Evolutionary conservation across 2,113 vertebrate genomes (phyloP).

Genomic region (Corvus moneduloides): DNA sequence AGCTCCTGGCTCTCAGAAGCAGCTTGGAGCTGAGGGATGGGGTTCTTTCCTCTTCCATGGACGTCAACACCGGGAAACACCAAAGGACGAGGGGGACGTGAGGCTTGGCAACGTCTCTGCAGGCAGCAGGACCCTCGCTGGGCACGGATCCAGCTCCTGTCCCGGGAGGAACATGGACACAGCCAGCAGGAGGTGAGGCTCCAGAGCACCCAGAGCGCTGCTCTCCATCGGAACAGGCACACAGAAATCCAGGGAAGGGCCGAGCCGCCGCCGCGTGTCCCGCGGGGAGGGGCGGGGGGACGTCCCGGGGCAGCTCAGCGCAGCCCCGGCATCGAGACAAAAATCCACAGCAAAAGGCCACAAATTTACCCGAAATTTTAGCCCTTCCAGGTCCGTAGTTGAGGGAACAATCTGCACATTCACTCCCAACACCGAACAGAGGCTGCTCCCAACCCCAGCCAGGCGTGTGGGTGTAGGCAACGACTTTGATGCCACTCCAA

Average conservation of each 20-base stretch:
- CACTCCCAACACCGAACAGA: not conserved
- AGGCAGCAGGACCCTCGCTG: not conserved
- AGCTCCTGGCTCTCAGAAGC: not conserved
- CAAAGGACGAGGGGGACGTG: not conserved
- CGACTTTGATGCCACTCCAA: not conserved
- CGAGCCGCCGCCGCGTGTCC: not conserved
- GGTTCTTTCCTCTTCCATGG: not conserved
- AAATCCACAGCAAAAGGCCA: constrained; percentile 34
- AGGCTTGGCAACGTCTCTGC: not conserved
- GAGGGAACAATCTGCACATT: not conserved
- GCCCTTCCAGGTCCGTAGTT: not conserved
- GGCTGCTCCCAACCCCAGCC: not conserved
- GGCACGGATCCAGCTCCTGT: not conserved
- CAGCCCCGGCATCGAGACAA: not conserved
- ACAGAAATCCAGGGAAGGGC: not conserved
- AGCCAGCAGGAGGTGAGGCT: not conserved
- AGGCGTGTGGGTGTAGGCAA: not conserved
- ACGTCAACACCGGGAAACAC: accelerated
- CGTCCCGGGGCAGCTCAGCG: not conserved
- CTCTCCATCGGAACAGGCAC: not conserved
- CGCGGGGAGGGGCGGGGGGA: not conserved
- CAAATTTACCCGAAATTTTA: not conserved
- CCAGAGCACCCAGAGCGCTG: not conserved
- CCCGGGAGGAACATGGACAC: not conserved
- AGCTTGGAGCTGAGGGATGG: accelerated